Evolutionary conservation across 2,797 vertebrate genomes (phyloP).

Genomic region (Mormyrus hasselquistii): DNA sequence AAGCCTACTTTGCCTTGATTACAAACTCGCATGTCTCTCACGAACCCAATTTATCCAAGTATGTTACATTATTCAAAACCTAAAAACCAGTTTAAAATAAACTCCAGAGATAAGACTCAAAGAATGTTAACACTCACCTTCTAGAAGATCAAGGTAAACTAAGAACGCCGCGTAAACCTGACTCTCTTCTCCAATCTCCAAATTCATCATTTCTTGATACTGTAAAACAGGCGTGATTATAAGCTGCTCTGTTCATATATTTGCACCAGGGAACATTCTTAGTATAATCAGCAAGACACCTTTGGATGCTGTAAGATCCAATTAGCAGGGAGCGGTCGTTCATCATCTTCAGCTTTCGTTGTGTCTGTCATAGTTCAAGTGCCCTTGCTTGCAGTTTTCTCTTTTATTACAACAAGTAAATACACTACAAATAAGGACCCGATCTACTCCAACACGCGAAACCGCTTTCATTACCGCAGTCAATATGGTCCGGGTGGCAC

Average conservation of each 20-base stretch:
- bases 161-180: slow-evolving; percentile 83
- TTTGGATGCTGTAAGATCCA: slow-evolving; percentile 60
- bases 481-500: neutral
- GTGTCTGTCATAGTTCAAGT: slow-evolving; percentile 26
- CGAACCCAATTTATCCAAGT: neutral
- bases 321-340: slow-evolving; percentile 31
- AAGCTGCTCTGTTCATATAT: neutral
- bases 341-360: neutral
- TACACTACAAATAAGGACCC: neutral
- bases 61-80: neutral
- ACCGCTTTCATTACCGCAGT: neutral
- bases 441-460: neutral
- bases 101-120: neutral
- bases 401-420: neutral
- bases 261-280: neutral
- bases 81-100: neutral
- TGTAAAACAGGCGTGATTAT: slow-evolving; percentile 39
- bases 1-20: neutral
- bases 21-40: neutral
- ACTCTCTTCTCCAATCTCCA: slow-evolving; percentile 70
- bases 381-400: neutral
- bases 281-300: slow-evolving; percentile 28
- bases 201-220: slow-evolving; percentile 76
- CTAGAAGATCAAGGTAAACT: slow-evolving; percentile 81
- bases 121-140: slow-evolving; percentile 47